Percentiles rank a stretch among this genome's conserved stretches.
These are phyloP conservation scores for Carassius carassius DNA, from an alignment of 2,113 vertebrate species.

Conservation along the genomic window DNA sequence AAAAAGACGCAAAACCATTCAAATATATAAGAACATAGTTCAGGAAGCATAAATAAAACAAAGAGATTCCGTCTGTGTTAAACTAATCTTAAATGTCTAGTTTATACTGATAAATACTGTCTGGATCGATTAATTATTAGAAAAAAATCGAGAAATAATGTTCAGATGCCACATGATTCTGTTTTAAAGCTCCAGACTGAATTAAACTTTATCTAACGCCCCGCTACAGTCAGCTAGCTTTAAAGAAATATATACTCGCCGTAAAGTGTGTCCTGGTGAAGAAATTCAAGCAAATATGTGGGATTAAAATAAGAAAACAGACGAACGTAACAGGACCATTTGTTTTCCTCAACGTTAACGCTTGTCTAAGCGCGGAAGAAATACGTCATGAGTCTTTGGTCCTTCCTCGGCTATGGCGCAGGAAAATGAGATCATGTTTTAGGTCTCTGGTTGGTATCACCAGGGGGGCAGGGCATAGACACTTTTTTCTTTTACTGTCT, in stretches of 20 bases:
- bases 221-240: background rate
- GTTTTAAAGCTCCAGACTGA: background rate
- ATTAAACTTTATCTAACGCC: background rate
- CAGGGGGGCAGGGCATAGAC: no score
- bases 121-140: background rate
- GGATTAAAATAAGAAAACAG: background rate
- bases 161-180: background rate
- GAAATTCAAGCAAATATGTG: background rate
- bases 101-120: background rate
- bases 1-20: background rate
- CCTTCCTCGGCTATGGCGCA: background rate
- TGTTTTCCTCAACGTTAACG: slow-evolving; percentile 22
- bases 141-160: background rate
- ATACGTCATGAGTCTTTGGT: background rate
- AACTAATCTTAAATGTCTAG: background rate
- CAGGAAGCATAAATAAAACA: background rate
- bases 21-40: background rate
- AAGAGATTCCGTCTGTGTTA: background rate
- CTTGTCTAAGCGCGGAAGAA: background rate
- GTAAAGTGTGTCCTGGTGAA: background rate
- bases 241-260: background rate
- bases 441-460: no score
- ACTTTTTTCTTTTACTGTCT: no score
- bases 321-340: background rate
- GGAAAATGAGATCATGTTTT: background rate